A percentile compares a stretch with the other conserved stretches of the same genome.
phyloP scores from a whole-genome alignment of 2,888 invertebrate species.

The Drosophila vallismaia region DNA sequence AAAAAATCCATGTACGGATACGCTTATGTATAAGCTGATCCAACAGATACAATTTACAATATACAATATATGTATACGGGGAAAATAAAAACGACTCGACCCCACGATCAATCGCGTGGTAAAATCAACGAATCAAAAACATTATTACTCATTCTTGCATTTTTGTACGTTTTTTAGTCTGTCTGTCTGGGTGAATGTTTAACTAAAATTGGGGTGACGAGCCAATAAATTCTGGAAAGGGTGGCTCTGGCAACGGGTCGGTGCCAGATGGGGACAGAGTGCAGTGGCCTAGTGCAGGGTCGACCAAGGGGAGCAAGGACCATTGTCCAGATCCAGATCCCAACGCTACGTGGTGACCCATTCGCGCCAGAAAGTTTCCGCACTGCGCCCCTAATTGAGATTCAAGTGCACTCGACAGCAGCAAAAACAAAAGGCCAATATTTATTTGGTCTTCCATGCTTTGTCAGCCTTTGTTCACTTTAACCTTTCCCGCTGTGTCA shows the following conservation, averaged over 20 bases:
- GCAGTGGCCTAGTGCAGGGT: conserved; percentile 70
- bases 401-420: conserved; percentile 64
- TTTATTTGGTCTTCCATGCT: conserved; percentile 31
- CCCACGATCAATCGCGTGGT: conserved; percentile 60
- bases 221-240: conserved; percentile 65
- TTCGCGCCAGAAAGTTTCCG: conserved; percentile 34
- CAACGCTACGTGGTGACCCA: conserved; percentile 49
- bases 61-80: conserved; percentile 6
- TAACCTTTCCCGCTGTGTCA: conserved; percentile 39
- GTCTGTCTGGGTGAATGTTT: conserved; percentile 22
- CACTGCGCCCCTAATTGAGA: conserved; percentile 67
- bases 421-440: conserved; percentile 30
- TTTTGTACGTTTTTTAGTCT: conserved; percentile 23
- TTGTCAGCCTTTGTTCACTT: conserved; percentile 45
- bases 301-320: conserved; percentile 25
- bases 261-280: conserved; percentile 41
- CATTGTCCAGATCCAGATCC: conserved; percentile 33
- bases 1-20: conserved; percentile 11
- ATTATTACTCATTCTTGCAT: conserved; percentile 64
- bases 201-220: conserved; percentile 62
- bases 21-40: conserved; percentile 13
- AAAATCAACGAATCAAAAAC: conserved; percentile 61
- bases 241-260: conserved; percentile 11
- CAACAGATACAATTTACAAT: neutral
- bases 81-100: conserved; percentile 12